Conservation (phyloP, 2,888 invertebrate species). For the Lepetodrilus schrolli region DNA sequence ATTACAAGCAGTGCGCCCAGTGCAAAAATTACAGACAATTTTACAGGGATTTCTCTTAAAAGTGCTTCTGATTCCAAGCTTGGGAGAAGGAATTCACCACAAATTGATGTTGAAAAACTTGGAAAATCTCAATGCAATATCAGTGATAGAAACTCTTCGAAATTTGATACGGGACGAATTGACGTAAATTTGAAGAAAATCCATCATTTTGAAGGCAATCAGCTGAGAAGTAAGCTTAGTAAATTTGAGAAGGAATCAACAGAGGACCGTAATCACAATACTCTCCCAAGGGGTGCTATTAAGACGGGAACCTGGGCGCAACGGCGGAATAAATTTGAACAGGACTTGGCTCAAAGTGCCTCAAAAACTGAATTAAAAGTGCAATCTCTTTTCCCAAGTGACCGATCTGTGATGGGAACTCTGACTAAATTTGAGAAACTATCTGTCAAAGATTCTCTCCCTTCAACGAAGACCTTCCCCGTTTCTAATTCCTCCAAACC, state of each 20-base stretch:
- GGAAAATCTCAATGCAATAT: too few relatives aligned
- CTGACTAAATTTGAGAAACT: slow-evolving; percentile 10
- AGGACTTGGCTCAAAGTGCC: background rate
- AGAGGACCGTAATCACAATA: too few relatives aligned
- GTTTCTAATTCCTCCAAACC: background rate
- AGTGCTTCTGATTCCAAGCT: background rate
- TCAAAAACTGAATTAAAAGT: background rate
- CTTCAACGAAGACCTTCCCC: background rate
- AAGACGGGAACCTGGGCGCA: too few relatives aligned
- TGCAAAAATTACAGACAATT: too few relatives aligned
- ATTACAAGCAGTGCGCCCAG: background rate
- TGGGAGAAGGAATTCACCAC: background rate
- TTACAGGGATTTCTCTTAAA: too few relatives aligned
- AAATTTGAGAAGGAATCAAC: slow-evolving; percentile 11
- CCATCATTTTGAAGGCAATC: background rate
- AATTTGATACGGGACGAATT: background rate
- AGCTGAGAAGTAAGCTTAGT: background rate
- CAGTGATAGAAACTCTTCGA: too few relatives aligned
- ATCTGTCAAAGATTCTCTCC: background rate
- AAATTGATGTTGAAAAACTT: background rate
- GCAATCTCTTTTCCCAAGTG: background rate
- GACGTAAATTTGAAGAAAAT: too few relatives aligned
- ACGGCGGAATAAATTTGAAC: slow-evolving; percentile 16
- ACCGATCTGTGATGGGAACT: background rate
- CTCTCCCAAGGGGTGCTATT: too few relatives aligned